Conservation (phyloP, 1,140 invertebrate species). For the Heliconius nattereri region DNA sequence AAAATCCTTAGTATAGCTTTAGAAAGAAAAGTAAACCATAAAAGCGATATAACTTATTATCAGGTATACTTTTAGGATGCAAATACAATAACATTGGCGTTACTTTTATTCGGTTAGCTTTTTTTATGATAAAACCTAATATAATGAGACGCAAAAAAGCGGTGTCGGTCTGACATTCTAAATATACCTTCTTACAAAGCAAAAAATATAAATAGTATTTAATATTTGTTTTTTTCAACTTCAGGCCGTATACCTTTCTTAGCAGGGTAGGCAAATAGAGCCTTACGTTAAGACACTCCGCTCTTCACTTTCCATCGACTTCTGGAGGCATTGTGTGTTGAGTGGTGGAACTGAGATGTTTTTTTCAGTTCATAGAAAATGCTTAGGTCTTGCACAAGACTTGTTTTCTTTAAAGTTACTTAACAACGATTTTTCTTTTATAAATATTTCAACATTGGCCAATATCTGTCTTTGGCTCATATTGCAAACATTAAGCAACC, state of each 20-base stretch:
- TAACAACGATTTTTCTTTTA: not conserved
- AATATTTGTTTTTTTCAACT: not conserved
- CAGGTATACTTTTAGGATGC: not conserved
- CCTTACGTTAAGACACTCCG: too few species aligned
- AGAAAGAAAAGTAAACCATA: too few species aligned
- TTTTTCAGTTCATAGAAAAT: constrained; percentile 1
- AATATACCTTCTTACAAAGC: not conserved
- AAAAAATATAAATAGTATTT: not conserved
- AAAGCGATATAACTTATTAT: too few species aligned
- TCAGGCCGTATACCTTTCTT: too few species aligned
- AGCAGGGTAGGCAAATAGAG: too few species aligned
- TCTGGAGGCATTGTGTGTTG: too few species aligned
- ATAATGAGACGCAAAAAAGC: not conserved
- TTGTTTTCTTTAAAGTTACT: not conserved
- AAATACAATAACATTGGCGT: not conserved
- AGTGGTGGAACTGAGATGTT: not conserved
- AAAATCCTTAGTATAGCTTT: too few species aligned
- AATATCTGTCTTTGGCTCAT: not conserved
- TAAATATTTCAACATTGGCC: not conserved
- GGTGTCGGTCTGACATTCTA: not conserved
- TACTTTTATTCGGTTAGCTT: too few species aligned
- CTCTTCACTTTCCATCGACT: too few species aligned
- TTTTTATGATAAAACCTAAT: not conserved
- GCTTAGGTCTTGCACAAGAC: not conserved
- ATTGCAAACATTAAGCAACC: not conserved